Evolutionary conservation across 2,797 vertebrate genomes (phyloP).

Genomic region (Aplochiton taeniatus): DNA sequence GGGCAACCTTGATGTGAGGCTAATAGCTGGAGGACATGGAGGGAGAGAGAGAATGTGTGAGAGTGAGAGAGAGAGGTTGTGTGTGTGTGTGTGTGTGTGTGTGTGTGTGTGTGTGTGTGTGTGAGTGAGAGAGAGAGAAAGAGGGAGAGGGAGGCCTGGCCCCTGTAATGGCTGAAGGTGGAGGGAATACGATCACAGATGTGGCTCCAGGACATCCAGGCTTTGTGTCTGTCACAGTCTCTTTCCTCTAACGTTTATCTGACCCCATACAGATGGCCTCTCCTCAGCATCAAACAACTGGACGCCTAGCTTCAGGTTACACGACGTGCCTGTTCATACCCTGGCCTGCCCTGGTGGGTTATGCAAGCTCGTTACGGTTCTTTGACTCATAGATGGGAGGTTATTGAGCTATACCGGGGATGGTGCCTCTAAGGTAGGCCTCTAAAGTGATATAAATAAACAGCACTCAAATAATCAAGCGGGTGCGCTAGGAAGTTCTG

Average conservation of each 20-base stretch:
- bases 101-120: too few species aligned
- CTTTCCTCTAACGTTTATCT: slow-evolving; percentile 63
- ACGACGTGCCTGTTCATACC: background rate
- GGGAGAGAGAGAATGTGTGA: slow-evolving; percentile 36
- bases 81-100: slow-evolving; percentile 46
- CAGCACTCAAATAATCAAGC: too few species aligned
- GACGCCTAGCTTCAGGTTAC: slow-evolving; percentile 10
- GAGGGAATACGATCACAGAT: slow-evolving; percentile 75
- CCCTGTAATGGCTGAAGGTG: slow-evolving; percentile 67
- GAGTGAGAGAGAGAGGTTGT: slow-evolving; percentile 19
- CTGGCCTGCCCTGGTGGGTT: background rate
- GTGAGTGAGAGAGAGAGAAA: background rate
- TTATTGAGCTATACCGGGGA: slow-evolving; percentile 45
- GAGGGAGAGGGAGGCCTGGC: slow-evolving; percentile 54
- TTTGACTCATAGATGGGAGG: slow-evolving; percentile 32
- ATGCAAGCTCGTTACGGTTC: slow-evolving; percentile 3
- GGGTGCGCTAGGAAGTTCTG: too few species aligned
- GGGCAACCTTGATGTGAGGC: slow-evolving; percentile 72
- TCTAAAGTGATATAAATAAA: slow-evolving; percentile 32
- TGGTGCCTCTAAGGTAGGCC: slow-evolving; percentile 9
- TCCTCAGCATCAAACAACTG: slow-evolving; percentile 44
- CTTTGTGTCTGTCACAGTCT: slow-evolving; percentile 54
- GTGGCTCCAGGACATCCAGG: slow-evolving; percentile 67
- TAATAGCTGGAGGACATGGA: slow-evolving; percentile 65
- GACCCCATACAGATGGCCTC: slow-evolving; percentile 57